Percentiles rank a stretch among this genome's conserved stretches.
Conservation (phyloP, 2,113 vertebrate genomes). For the Mastomys natalensis region DNA sequence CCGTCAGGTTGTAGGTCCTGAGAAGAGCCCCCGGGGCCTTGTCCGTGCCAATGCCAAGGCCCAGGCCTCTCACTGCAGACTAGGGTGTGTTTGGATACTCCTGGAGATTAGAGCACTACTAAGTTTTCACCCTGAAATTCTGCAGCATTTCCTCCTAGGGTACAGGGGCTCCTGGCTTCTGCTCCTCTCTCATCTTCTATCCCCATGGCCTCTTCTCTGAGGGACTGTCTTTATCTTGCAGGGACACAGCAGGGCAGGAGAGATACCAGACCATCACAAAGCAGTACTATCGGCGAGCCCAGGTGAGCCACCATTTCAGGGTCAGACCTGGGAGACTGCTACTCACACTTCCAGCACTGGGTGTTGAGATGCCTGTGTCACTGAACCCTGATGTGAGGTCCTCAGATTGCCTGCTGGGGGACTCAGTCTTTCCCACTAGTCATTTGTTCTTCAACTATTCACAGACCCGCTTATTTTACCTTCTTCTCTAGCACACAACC, state of each 20-base stretch:
- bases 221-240: constrained; percentile 81
- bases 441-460: not conserved
- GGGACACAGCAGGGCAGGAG: constrained; percentile 99
- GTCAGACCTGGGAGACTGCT: not conserved
- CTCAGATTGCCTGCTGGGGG: not conserved
- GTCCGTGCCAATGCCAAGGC: not conserved
- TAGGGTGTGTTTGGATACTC: not conserved
- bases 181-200: not conserved
- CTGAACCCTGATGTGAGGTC: not conserved
- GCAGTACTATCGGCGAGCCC: constrained; percentile 98
- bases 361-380: not conserved
- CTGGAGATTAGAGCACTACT: not conserved
- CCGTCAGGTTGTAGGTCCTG: not conserved
- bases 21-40: not conserved
- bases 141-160: constrained; percentile 29
- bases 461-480: not conserved
- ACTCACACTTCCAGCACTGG: not conserved
- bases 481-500: not conserved
- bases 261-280: constrained; percentile 99
- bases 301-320: constrained; percentile 87
- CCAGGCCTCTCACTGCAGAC: not conserved
- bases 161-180: constrained; percentile 25
- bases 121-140: not conserved
- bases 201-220: constrained; percentile 20
- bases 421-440: not conserved